Evolutionary conservation across 2,888 invertebrate genomes (phyloP).

Genomic region (Cosmia pyralina): DNA sequence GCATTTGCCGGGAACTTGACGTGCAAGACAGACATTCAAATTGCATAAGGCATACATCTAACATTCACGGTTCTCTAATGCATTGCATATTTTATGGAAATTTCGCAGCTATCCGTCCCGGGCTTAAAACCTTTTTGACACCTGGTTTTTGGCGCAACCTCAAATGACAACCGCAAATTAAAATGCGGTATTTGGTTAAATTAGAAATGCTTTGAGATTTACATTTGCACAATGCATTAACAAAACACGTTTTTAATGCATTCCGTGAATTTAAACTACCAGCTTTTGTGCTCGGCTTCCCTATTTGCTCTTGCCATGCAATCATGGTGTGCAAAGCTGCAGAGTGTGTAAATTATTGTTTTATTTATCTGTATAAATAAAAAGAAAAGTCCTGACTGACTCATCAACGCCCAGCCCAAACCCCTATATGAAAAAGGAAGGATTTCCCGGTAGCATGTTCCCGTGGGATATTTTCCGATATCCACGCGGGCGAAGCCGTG

Average conservation of each 20-base stretch:
- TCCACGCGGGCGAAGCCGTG: too few relatives aligned
- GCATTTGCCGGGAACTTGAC: not conserved
- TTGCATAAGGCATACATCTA: conserved; percentile 13
- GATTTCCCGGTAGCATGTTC: too few relatives aligned
- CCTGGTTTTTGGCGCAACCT: conserved; percentile 32
- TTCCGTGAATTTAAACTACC: conserved; percentile 20
- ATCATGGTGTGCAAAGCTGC: conserved; percentile 3
- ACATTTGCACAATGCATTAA: conserved; percentile 38
- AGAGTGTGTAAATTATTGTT: too few relatives aligned
- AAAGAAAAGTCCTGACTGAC: too few relatives aligned
- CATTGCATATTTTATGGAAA: conserved; percentile 34
- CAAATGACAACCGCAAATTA: conserved; percentile 43
- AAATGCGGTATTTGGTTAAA: conserved; percentile 29
- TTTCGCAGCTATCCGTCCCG: conserved; percentile 4
- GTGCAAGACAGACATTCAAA: conserved; percentile 19
- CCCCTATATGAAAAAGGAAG: too few relatives aligned
- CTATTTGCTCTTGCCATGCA: conserved; percentile 13
- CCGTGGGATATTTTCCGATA: too few relatives aligned
- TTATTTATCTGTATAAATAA: too few relatives aligned
- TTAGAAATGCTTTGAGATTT: conserved; percentile 33
- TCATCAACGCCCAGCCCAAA: too few relatives aligned
- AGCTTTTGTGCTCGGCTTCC: conserved; percentile 7
- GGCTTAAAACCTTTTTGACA: conserved; percentile 36
- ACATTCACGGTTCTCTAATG: conserved; percentile 29
- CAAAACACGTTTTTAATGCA: conserved; percentile 28